Conservation (phyloP, 2,888 invertebrate genomes). For the Apocheima hispidaria region DNA sequence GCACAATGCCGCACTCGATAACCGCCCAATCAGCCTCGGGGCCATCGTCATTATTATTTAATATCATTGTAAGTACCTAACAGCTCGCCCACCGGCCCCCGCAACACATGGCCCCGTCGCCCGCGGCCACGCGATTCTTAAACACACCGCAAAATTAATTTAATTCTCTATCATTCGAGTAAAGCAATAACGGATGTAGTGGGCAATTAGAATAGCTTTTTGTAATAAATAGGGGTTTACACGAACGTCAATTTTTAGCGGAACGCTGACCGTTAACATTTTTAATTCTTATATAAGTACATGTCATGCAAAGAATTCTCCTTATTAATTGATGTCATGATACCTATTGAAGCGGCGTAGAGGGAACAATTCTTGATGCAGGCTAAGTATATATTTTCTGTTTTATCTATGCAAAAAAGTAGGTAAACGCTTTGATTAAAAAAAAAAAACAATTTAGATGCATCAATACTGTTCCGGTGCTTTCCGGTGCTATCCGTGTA, state of each 20-base stretch:
- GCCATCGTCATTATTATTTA: conserved; percentile 64
- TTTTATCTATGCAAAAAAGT: neutral
- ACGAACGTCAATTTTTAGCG: conserved; percentile 37
- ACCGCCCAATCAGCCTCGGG: conserved; percentile 58
- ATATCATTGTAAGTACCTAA: conserved; percentile 56
- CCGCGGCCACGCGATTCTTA: conserved; percentile 65
- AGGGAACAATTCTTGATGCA: no score
- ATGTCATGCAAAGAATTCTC: neutral
- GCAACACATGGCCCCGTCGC: conserved; percentile 72
- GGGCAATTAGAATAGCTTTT: conserved; percentile 45
- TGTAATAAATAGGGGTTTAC: conserved; percentile 42
- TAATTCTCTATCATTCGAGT: conserved; percentile 67
- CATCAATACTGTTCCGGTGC: no score
- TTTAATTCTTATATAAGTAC: conserved; percentile 15
- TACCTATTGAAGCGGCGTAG: no score
- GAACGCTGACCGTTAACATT: conserved; percentile 41
- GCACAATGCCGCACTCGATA: conserved; percentile 58
- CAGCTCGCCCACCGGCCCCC: conserved; percentile 44
- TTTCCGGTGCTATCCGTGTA: no score
- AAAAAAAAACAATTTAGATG: no score
- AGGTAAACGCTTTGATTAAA: neutral
- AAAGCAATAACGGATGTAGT: conserved; percentile 49
- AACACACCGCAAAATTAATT: conserved; percentile 77
- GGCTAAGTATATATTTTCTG: neutral
- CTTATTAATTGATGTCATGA: no score